Evolutionary conservation across 2,113 vertebrate species (phyloP), one percentile per base, ranked within the genome.

Genomic region (Triplophysa siluroides): DNA sequence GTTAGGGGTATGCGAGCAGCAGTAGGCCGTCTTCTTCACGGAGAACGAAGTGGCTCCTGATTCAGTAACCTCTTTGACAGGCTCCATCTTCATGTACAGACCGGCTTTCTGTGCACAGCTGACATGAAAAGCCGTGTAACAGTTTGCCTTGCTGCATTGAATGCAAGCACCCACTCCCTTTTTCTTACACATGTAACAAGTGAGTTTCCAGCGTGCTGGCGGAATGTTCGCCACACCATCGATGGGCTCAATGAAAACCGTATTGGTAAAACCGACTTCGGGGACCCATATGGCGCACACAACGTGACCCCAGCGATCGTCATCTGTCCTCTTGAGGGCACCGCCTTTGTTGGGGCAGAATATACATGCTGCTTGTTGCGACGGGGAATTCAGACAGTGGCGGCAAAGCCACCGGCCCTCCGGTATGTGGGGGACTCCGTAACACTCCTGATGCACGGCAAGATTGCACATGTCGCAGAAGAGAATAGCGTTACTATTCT

Each of bases 371-470:
- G 95, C 95, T 0, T 95, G 92, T 76, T 93, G 92, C 4, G 95
- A 91, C 7, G 96, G 95, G 64, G 95, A 92, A 92, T 98, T 97
- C 75, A 97, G 90, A 90, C 98, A 99, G 85, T 95, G 97, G 1
- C 98, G 95, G 86, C 98, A 99, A 62, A 99, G 93, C 98, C 97
- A 98, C 89, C 97, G 98, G 74, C 98, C 98, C 90, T 99, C 98
- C 0, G 98, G 98, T 87, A 99, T 95, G 88, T 99, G 96, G 84
- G 97, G 98, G 86, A 99, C 98, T 2, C 98, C 98, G 1, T 99
- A 99, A 89, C 98, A 99, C 93, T 99, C 98, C 92, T 99, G 98
- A 90, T 99, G 98, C 81, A 99, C 98, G 0, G 97, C 96, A 76
- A 99, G 93, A 85, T 99, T 98, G 90, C 98, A 99, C 85, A 96